Conservation (phyloP, 2,888 invertebrate species). For the Tromatobia lineatoria region DNA sequence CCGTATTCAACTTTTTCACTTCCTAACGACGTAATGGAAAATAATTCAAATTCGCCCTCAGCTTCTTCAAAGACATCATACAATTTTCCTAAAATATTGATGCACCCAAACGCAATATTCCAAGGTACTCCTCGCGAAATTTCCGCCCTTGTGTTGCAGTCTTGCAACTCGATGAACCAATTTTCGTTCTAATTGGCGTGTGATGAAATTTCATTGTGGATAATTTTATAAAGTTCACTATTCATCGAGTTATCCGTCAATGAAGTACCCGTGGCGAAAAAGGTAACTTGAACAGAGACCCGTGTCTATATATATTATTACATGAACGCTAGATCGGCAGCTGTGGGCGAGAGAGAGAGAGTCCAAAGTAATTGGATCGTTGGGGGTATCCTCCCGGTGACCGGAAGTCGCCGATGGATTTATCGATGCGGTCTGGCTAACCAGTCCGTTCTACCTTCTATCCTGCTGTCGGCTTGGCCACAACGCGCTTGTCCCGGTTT, state of each 20-base stretch:
- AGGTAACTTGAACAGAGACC: neutral
- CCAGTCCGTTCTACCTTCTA: slow-evolving; percentile 33
- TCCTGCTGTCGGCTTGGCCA: slow-evolving; percentile 44
- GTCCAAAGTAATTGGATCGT: slow-evolving; percentile 64
- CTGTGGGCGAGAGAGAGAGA: slow-evolving; percentile 29
- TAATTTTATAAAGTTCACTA: neutral
- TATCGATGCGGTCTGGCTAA: slow-evolving; percentile 54
- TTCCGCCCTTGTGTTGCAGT: neutral
- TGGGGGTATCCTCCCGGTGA: slow-evolving; percentile 58
- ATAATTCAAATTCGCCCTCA: too few relatives aligned
- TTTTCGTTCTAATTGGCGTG: neutral
- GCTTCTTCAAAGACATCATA: neutral
- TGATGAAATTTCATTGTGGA: neutral
- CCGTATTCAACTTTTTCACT: too few relatives aligned
- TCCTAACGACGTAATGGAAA: too few relatives aligned
- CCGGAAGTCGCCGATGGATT: slow-evolving; percentile 64
- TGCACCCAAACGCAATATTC: neutral
- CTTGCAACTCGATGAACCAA: neutral
- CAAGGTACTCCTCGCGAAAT: neutral
- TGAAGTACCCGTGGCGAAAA: slow-evolving; percentile 1
- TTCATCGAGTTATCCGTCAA: slow-evolving; percentile 5
- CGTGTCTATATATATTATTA: slow-evolving; percentile 3
- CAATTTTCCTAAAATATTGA: neutral
- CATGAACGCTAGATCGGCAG: slow-evolving; percentile 25
- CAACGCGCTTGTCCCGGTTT: slow-evolving; percentile 55